Evolutionary conservation across 1,140 invertebrate genomes (phyloP), one percentile per base, ranked within the genome.

Genomic region (Drosophila pandora): DNA sequence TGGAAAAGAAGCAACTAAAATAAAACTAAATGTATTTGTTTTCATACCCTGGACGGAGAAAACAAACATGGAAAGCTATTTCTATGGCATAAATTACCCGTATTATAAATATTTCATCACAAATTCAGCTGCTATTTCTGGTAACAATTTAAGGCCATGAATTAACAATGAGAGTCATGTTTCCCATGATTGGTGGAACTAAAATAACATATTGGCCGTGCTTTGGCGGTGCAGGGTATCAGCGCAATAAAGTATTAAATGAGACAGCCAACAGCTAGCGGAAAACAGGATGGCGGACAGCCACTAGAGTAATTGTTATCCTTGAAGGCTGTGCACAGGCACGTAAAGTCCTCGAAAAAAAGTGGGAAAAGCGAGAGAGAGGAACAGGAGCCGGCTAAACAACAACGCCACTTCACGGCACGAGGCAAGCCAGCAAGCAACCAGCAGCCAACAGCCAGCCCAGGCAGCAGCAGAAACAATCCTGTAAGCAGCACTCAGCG

Each of bases 221-320:
- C 12, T 37, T 37, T 12, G 3, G 34, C 10, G 34, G 34, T 37
- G 34, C 10, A 68, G 63, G 30, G 65, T 48, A 65, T 65, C 34
- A 28, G 12, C 34, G 41, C 0, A 3, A 7, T 10, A 34, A 28
- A 37, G 8, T 28, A 50, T 70, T 37, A 60, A 23, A 57, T 30
- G 45, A 67, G 56, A 55, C 48, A 59, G 30, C 39, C 48, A 43
- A 13, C 41, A 23, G 60, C 21, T 61, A 41, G 17, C 32, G 23
- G 30, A 23, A 30, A 21, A 23, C 57, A n/a, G 48, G 30, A 59
- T 81, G 69, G 79, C 49, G 75, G 70, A 88, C 78, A 75, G 83
- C 70, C 67, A 63, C 82, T 82, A 72, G 63, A 88, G 79, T 87
- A 87, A 87, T 87, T 87, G 82, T 87, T 87, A 87, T 87, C 82